Evolutionary conservation across 2,113 vertebrate genomes (phyloP).

Genomic region (Dromas ardeola): DNA sequence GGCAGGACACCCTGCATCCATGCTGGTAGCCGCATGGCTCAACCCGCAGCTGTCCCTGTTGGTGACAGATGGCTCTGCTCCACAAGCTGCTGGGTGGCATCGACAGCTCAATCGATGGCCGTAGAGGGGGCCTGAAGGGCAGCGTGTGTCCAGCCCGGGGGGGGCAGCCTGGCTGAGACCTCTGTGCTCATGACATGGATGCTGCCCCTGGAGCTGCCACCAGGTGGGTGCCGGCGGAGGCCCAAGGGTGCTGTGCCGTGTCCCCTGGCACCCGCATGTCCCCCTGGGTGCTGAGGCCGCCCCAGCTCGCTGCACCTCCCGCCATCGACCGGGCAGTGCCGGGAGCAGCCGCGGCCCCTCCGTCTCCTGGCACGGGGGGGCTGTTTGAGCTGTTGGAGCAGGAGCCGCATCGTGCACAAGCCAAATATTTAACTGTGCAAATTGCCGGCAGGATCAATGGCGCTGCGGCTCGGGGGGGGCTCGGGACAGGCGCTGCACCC

Average conservation of each 20-base stretch:
- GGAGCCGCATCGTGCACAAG: slow-evolving; percentile 42
- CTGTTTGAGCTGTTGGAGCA: slow-evolving; percentile 60
- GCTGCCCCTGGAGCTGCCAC: background rate
- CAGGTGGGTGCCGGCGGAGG: fast-evolving
- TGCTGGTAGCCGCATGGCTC: background rate
- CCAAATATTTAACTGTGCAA: slow-evolving; percentile 77
- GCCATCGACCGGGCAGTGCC: background rate
- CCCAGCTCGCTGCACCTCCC: background rate
- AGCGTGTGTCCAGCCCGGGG: fast-evolving
- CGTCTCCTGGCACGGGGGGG: slow-evolving; percentile 47
- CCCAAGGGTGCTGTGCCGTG: background rate
- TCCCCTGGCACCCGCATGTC: fast-evolving
- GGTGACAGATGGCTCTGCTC: background rate
- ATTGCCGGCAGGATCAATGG: slow-evolving; percentile 71
- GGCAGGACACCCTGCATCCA: background rate
- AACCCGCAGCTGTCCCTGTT: fast-evolving
- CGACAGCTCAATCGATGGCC: background rate
- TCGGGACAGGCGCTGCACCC: background rate
- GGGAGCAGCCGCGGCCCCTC: background rate
- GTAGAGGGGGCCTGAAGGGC: background rate
- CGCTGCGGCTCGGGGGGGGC: background rate
- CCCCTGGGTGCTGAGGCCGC: background rate
- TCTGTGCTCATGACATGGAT: background rate
- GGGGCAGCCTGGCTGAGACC: background rate
- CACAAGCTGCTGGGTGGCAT: background rate